A percentile compares a stretch with the other conserved stretches of the same genome.
Conservation (phyloP, 1,140 invertebrate genomes). For the Nasonia giraulti region DNA sequence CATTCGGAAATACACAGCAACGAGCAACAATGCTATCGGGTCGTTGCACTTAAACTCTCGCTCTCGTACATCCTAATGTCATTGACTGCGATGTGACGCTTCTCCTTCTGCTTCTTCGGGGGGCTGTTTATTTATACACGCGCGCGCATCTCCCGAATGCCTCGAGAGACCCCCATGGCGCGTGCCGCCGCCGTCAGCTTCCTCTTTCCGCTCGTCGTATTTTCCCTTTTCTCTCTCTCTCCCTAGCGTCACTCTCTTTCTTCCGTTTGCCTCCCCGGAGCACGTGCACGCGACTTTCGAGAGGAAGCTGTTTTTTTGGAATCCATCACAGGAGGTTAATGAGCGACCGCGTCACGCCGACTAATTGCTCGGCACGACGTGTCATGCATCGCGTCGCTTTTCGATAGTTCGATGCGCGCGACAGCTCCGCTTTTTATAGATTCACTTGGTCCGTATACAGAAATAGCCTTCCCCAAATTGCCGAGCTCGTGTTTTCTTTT, state of each 20-base stretch:
- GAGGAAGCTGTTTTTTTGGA: conserved; percentile 4
- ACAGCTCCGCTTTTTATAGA: no score
- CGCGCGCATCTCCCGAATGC: conserved; percentile 39
- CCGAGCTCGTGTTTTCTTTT: no score
- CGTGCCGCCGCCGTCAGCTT: conserved; percentile 23
- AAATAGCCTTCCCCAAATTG: neutral
- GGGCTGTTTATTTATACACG: conserved; percentile 36
- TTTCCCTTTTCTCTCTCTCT: neutral
- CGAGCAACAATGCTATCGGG: neutral
- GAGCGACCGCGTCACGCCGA: neutral
- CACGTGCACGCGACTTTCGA: neutral
- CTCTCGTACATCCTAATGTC: conserved; percentile 11
- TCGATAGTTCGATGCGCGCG: no score
- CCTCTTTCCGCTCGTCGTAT: neutral
- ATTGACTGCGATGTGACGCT: conserved; percentile 35
- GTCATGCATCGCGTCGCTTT: no score
- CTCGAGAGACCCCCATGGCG: conserved; percentile 43
- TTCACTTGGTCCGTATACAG: no score
- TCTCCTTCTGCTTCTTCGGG: neutral
- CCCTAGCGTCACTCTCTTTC: neutral
- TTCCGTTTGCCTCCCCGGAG: neutral
- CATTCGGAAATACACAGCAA: neutral
- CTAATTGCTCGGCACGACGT: no score
- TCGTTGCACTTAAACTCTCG: conserved; percentile 28
- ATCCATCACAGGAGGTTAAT: neutral